A percentile compares a stretch with the other conserved stretches of the same genome.
Conservation (phyloP, 2,113 vertebrate species). For the Entosphenus tridentatus region DNA sequence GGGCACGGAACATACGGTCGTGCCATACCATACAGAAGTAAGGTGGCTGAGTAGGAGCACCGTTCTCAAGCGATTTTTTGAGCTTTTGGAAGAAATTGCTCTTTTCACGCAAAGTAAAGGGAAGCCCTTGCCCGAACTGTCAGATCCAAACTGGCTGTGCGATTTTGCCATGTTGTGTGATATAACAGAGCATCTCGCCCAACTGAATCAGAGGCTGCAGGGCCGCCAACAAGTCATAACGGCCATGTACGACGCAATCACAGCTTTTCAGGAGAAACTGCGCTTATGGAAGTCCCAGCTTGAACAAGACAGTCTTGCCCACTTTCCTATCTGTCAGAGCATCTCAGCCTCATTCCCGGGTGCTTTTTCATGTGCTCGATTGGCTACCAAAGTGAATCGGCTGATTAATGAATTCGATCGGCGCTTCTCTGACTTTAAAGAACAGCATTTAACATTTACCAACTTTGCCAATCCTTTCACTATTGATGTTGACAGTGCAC, state of each 20-base stretch:
- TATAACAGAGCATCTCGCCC: background rate
- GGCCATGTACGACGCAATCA: constrained; percentile 10
- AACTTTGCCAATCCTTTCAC: constrained; percentile 14
- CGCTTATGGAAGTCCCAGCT: constrained; percentile 10
- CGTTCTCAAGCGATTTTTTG: constrained; percentile 13
- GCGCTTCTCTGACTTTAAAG: constrained; percentile 10
- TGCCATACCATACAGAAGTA: constrained; percentile 7
- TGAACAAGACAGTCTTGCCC: constrained; percentile 11
- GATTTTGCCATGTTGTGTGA: constrained; percentile 9
- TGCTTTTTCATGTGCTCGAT: constrained; percentile 12
- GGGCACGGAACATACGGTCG: constrained; percentile 7
- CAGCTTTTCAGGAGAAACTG: constrained; percentile 10
- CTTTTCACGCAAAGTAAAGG: constrained; percentile 13
- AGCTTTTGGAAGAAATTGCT: constrained; percentile 12
- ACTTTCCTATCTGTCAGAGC: constrained; percentile 13
- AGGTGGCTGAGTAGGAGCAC: constrained; percentile 10
- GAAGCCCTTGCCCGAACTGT: constrained; percentile 10
- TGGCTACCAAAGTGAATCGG: constrained; percentile 13
- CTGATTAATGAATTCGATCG: constrained; percentile 12
- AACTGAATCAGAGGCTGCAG: constrained; percentile 1
- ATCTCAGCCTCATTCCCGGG: constrained; percentile 11
- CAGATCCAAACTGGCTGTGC: constrained; percentile 12
- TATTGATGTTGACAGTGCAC: constrained; percentile 9
- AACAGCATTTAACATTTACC: constrained; percentile 8
- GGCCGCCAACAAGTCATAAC: constrained; percentile 12